Evolutionary conservation across 2,888 invertebrate species (phyloP).

Genomic region (Tinea semifulvella): DNA sequence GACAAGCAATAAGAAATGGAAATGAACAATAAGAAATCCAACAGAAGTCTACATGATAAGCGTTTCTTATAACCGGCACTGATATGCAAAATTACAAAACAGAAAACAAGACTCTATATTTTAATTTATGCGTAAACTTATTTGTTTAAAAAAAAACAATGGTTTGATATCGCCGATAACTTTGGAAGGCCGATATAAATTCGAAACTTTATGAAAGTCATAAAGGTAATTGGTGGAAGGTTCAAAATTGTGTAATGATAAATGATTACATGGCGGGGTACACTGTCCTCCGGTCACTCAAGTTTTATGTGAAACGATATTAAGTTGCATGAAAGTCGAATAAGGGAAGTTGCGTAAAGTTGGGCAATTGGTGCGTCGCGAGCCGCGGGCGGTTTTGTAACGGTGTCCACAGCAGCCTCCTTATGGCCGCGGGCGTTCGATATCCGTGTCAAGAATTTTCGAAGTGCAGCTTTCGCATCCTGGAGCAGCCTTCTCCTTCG

Average conservation of each 20-base stretch:
- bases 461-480: slow-evolving; percentile 7
- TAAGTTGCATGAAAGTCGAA: slow-evolving; percentile 33
- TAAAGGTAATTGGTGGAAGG: not conserved
- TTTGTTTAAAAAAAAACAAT: too few species aligned
- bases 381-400: slow-evolving; percentile 45
- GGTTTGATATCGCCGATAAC: too few species aligned
- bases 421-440: slow-evolving; percentile 8
- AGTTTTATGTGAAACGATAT: slow-evolving; percentile 10
- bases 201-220: not conserved
- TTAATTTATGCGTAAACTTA: too few species aligned
- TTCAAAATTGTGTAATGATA: slow-evolving; percentile 1
- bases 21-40: too few species aligned
- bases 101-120: too few species aligned
- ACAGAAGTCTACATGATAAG: too few species aligned
- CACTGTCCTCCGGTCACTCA: slow-evolving; percentile 1
- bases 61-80: too few species aligned
- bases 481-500: not conserved
- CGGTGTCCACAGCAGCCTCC: slow-evolving; percentile 21
- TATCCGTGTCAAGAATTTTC: slow-evolving; percentile 7
- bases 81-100: too few species aligned
- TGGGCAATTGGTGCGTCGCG: slow-evolving; percentile 36
- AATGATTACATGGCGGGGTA: slow-evolving; percentile 1
- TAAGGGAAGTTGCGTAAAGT: slow-evolving; percentile 50
- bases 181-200: too few species aligned
- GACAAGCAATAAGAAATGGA: too few species aligned